phyloP scores from a whole-genome alignment of 2,888 invertebrate species.

The Criorhina ranunculi region DNA sequence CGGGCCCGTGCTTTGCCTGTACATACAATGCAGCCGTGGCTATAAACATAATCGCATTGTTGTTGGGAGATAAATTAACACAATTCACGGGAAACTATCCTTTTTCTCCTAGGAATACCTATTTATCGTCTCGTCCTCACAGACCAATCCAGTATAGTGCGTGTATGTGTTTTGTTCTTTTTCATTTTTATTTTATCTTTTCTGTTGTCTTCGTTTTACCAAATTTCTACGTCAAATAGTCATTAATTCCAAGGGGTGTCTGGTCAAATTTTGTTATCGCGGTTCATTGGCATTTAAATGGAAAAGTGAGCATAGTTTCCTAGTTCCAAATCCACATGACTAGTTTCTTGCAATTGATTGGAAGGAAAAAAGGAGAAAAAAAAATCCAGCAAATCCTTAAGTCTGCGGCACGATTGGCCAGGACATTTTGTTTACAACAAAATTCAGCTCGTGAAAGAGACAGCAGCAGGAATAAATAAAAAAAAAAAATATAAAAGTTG shows the following conservation, averaged over 20 bases:
- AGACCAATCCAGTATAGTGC: slow-evolving; percentile 6
- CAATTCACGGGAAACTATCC: slow-evolving; percentile 15
- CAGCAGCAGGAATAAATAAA: neutral
- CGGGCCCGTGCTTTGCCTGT: neutral
- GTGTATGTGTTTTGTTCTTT: slow-evolving; percentile 10
- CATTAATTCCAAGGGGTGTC: slow-evolving; percentile 37
- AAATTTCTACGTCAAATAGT: slow-evolving; percentile 26
- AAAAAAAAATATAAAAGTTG: slow-evolving; percentile 7
- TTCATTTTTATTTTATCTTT: neutral
- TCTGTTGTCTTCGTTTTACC: slow-evolving; percentile 5
- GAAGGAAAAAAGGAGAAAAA: neutral
- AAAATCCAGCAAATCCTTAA: neutral
- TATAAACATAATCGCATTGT: slow-evolving; percentile 31
- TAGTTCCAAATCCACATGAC: neutral
- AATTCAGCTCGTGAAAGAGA: slow-evolving; percentile 25
- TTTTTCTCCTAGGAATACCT: slow-evolving; percentile 9
- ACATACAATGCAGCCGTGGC: slow-evolving; percentile 20
- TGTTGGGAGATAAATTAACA: slow-evolving; percentile 12
- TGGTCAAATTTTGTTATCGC: slow-evolving; percentile 16
- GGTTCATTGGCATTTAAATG: slow-evolving; percentile 26
- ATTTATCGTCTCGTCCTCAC: neutral
- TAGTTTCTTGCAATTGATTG: neutral
- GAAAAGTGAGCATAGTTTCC: neutral
- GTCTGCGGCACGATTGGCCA: too few species aligned
- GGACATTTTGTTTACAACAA: slow-evolving; percentile 59